Base-by-base conservation (phyloP, 2,113 vertebrate species). In the Dolichotis patagonum region DNA sequence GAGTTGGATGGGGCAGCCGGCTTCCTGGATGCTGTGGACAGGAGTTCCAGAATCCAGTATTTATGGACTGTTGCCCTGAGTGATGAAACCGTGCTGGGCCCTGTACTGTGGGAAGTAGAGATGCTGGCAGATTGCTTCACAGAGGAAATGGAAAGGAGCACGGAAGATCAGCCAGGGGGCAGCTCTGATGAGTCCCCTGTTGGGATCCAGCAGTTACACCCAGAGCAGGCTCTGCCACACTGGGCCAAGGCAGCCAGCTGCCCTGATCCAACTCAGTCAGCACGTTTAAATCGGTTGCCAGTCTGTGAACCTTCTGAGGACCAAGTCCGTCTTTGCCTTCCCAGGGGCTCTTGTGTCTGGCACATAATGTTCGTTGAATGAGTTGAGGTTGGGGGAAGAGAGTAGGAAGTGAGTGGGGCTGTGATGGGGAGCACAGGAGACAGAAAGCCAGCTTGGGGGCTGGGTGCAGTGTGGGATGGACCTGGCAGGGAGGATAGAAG, bases 161-260 rank as follows among this genome's bases (percentile, higher is more conserved):
- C 12, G 75, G 49, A 43, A 67, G 41, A 78, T 26, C 38, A 32
- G 69, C 19, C 46, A 52, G 28, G 1, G 12, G 81, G 46, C 38
- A 83, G 46, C 28, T 63, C n/a, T 35, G 88, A 17, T 78, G 58
- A 62, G 41, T 20, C 38, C 30, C 43, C 49, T 75, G 7, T 88
- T 43, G 43, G 88, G 58, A 65, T 92, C 90, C 46, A 84, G 73
- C 62, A 95, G 83, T 63, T 77, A 30, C 32, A 67, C 35, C 62
- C 35, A 56, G 62, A 32, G 35, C 32, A 2, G 24, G 41, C 82
- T 67, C 13, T 95, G 5, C 56, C 62, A 90, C 52, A 49, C 56
- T 38, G 43, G 19, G 35, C 32, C 26, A 2, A 30, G 7, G 46
- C 58, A 52, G 82, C 46, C 73, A 13, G 71, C 35, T 20, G 26